Percentiles rank a stretch among this genome's conserved stretches.
phyloP scores from a whole-genome alignment of 2,888 invertebrate species.

The Tipula unca region DNA sequence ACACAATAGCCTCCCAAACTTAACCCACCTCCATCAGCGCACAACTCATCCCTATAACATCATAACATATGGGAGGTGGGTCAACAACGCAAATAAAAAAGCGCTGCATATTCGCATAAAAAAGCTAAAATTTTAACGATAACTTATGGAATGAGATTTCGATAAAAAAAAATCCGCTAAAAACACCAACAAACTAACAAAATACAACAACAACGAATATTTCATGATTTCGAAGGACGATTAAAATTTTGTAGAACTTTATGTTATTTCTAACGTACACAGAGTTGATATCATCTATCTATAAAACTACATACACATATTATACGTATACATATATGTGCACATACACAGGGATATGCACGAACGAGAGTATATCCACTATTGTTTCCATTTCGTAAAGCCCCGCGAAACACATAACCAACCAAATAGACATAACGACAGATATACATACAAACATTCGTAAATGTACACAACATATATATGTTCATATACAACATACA shows the following conservation, averaged over 20 bases:
- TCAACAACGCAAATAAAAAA: slow-evolving; percentile 2
- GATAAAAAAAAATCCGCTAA: slow-evolving; percentile 1
- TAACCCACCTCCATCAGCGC: background rate
- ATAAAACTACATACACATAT: background rate
- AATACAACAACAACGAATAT: background rate
- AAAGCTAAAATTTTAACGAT: background rate
- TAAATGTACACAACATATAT: background rate
- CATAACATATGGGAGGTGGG: background rate
- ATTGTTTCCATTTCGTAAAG: background rate
- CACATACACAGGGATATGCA: background rate
- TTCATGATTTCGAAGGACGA: slow-evolving; percentile 15
- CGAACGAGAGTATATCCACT: background rate
- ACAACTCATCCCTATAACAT: background rate
- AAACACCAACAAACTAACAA: background rate
- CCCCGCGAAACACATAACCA: background rate
- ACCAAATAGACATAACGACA: background rate
- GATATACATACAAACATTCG: background rate
- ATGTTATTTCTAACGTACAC: background rate
- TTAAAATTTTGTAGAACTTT: slow-evolving; percentile 16
- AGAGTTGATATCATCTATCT: background rate
- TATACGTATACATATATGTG: background rate
- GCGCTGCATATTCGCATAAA: background rate
- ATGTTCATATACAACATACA: background rate
- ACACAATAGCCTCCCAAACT: background rate
- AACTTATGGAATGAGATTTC: slow-evolving; percentile 17